Evolutionary conservation across 1,140 invertebrate species (phyloP).

Genomic region (Diplogasteroides magnus): DNA sequence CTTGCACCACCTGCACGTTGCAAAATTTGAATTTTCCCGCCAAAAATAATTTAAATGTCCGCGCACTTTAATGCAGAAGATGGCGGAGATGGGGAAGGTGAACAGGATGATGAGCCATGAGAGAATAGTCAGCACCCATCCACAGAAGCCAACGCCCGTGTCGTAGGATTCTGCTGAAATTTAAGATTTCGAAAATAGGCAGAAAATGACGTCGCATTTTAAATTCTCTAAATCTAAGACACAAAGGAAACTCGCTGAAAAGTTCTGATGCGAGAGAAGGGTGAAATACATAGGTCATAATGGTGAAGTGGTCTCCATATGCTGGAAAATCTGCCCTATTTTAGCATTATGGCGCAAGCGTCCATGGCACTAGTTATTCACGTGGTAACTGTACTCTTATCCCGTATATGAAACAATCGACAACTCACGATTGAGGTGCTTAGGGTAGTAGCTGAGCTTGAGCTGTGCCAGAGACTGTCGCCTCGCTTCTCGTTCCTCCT

Average conservation of each 20-base stretch:
- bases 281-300: too few relatives aligned
- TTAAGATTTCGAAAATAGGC: background rate
- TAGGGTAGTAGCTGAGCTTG: slow-evolving; percentile 53
- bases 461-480: slow-evolving; percentile 53
- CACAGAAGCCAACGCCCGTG: slow-evolving; percentile 71
- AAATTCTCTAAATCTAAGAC: too few relatives aligned
- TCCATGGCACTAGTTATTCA: too few relatives aligned
- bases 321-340: too few relatives aligned
- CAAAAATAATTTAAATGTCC: slow-evolving; percentile 1
- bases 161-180: slow-evolving; percentile 63
- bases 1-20: slow-evolving; percentile 60
- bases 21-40: slow-evolving; percentile 15
- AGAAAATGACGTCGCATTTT: too few relatives aligned
- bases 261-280: too few relatives aligned
- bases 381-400: too few relatives aligned
- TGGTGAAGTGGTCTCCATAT: too few relatives aligned
- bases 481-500: slow-evolving; percentile 52
- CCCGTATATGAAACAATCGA: too few relatives aligned
- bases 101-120: slow-evolving; percentile 71
- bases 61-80: slow-evolving; percentile 85
- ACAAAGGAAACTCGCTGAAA: too few relatives aligned
- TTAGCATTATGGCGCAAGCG: too few relatives aligned
- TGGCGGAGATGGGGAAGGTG: slow-evolving; percentile 81
- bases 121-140: slow-evolving; percentile 69
- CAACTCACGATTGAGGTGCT: slow-evolving; percentile 49